Evolutionary conservation across 2,888 invertebrate genomes (phyloP).

Genomic region (Drosophila melanosoma): DNA sequence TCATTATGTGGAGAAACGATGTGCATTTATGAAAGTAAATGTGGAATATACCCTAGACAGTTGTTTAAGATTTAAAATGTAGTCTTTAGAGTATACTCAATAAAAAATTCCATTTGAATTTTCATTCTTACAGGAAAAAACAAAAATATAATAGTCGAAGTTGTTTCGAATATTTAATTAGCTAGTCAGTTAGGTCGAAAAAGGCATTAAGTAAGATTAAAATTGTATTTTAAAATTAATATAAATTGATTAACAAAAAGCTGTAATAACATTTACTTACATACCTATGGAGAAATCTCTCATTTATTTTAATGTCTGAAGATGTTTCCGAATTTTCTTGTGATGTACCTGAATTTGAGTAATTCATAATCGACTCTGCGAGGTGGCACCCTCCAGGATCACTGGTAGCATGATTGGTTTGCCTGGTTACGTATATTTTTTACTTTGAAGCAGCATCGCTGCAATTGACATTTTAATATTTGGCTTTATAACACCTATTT

Average conservation of each 20-base stretch:
- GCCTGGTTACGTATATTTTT: constrained; percentile 1
- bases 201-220: not conserved
- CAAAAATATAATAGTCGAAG: no score
- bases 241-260: not conserved
- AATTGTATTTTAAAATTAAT: fast-evolving
- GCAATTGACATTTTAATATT: constrained; percentile 9
- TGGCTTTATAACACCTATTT: constrained; percentile 1
- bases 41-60: not conserved
- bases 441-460: not conserved
- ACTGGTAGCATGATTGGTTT: constrained; percentile 3
- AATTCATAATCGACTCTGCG: not conserved
- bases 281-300: no score
- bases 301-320: constrained; percentile 1
- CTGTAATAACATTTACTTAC: not conserved
- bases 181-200: not conserved
- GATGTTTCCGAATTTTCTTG: constrained; percentile 13
- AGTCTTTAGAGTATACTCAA: not conserved
- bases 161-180: no score
- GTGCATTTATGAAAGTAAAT: not conserved
- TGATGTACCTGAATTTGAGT: constrained; percentile 13
- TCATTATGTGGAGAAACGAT: not conserved
- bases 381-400: constrained; percentile 4
- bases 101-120: no score
- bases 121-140: no score
- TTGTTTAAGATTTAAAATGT: not conserved